Base-by-base conservation (phyloP, 2,888 invertebrate species). In the Thysanoteuthis rhombus region DNA sequence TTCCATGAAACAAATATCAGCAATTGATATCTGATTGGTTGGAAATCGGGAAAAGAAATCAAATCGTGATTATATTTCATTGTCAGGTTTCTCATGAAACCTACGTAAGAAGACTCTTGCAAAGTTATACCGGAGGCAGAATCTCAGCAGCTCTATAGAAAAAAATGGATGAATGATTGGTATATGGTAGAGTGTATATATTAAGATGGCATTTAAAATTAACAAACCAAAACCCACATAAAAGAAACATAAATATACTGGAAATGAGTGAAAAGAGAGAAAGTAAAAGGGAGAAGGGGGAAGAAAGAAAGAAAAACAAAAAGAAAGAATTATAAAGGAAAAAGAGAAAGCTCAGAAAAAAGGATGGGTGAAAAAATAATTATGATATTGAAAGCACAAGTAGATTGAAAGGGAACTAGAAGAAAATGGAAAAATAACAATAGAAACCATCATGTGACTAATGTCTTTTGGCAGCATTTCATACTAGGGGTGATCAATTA, bases 11-110 rank as follows among this genome's bases (percentile, higher is more conserved):
- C 16, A 75, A 75, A n/a, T 75, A 75, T 36, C n/a, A n/a, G n/a
- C n/a, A 75, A 75, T 75, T n/a, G n/a, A 75, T 75, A 75, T 75
- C 75, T 75, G 75, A 75, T 75, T 75, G n/a, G n/a, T 75, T n/a
- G n/a, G n/a, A 75, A n/a, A 75, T 75, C n/a, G n/a, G n/a, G n/a
- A 75, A 75, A 75, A 75, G 75, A 75, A 75, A 75, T 75, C n/a
- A 75, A 36, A 75, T 75, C 16, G 16, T n/a, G 75, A 75, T 75
- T n/a, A n/a, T 75, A 75, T 75, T n/a, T 75, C 75, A 75, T 75
- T 16, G 75, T 12, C n/a, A 75, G 36, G 75, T 75, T 75, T 75
- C 75, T 75, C 16, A n/a, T 75, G n/a, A 75, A 75, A 75, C n/a
- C n/a, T 75, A 75, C 36, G 75, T n/a, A 75, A n/a, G 36, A n/a